A percentile compares a stretch with the other conserved stretches of the same genome.
Evolutionary conservation across 1,140 invertebrate species (phyloP).

Genomic region (Macrocentrus cingulum): DNA sequence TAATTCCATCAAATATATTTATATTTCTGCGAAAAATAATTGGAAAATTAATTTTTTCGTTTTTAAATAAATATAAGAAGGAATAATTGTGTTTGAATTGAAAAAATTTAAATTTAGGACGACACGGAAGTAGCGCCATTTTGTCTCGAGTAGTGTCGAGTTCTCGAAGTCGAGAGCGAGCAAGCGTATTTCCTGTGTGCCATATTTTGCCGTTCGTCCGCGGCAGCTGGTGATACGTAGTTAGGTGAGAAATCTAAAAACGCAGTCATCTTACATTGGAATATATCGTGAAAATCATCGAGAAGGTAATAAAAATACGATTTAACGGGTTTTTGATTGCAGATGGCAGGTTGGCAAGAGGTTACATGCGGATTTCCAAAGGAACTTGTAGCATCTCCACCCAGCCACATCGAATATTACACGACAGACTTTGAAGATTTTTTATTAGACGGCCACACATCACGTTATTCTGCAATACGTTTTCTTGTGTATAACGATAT

Average conservation of each 20-base stretch:
- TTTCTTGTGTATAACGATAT: conserved; percentile 11
- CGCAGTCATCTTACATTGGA: conserved; percentile 20
- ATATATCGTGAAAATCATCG: conserved; percentile 30
- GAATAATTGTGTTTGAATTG: no score
- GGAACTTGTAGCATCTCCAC: conserved; percentile 27
- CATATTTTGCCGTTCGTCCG: conserved; percentile 35
- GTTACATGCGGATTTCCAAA: conserved; percentile 36
- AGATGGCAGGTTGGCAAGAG: conserved; percentile 38
- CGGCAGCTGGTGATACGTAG: conserved; percentile 36
- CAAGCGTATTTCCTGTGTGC: background rate
- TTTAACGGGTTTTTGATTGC: conserved; percentile 39
- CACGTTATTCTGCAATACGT: background rate
- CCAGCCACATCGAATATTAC: conserved; percentile 15
- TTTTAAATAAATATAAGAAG: no score
- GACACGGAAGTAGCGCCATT: background rate
- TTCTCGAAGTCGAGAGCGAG: background rate
- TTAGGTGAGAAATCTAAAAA: conserved; percentile 41
- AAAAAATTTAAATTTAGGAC: no score
- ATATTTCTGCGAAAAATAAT: no score
- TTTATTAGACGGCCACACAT: no score
- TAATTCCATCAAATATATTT: no score
- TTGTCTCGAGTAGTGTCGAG: background rate
- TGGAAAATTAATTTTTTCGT: no score
- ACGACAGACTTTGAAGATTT: no score
- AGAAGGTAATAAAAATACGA: conserved; percentile 32